Evolutionary conservation across 2,888 invertebrate species (phyloP).

Genomic region (Miltochrista miniata): DNA sequence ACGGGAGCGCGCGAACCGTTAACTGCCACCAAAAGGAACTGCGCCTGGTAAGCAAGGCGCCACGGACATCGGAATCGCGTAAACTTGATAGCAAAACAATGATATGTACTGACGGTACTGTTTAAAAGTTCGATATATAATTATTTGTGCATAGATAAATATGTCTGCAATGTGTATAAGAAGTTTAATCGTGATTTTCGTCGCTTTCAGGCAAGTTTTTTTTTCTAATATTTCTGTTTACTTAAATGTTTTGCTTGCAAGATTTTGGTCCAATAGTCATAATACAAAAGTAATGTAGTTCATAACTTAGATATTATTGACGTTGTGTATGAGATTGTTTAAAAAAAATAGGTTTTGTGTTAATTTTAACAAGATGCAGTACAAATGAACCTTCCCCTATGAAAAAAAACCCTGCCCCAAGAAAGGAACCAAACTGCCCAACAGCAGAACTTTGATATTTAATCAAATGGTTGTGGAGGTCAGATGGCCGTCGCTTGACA

Average conservation of each 20-base stretch:
- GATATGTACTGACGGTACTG: not conserved
- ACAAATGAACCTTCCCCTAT: no score
- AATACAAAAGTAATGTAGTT: no score
- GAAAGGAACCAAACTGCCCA: no score
- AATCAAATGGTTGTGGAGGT: no score
- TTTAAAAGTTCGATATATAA: not conserved
- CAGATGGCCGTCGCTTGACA: no score
- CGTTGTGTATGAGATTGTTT: no score
- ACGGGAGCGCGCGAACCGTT: constrained; percentile 42
- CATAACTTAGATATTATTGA: no score
- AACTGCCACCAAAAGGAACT: constrained; percentile 49
- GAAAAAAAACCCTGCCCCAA: no score
- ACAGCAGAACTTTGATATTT: no score
- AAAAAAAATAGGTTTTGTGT: not conserved
- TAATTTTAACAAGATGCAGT: no score
- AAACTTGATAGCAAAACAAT: constrained; percentile 17
- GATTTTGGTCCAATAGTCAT: no score
- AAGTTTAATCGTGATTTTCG: constrained; percentile 18
- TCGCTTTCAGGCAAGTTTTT: constrained; percentile 23
- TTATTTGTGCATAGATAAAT: not conserved
- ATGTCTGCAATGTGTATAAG: not conserved
- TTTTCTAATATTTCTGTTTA: not conserved
- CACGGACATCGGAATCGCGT: constrained; percentile 41
- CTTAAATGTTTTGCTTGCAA: not conserved
- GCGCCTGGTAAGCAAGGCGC: constrained; percentile 49